Evolutionary conservation across 2,113 vertebrate genomes (phyloP), one percentile per base, ranked within the genome.

Genomic region (Bolborhynchus lineola): DNA sequence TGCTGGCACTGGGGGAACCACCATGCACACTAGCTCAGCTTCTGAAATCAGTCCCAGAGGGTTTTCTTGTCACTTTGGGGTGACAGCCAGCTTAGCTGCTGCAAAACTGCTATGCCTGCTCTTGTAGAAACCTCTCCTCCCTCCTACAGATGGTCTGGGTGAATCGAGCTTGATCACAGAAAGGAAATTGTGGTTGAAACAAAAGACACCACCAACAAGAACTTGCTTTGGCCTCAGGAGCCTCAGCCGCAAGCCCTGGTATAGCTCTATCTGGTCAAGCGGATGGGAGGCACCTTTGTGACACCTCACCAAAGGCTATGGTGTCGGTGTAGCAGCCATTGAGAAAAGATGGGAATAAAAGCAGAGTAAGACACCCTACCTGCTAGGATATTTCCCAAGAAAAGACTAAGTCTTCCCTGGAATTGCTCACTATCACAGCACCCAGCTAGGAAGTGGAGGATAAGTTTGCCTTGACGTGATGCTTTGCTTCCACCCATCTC

Each of bases 221-320:
- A 29, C 13, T 29, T 52, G 59, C 28, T 77, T 52, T 28, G 19
- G 26, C 31, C n/a, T 19, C 55, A 49, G 50, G 17, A 80, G 25
- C 2, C 0, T 15, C 1, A 10, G 41, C 29, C 25, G 0, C 5
- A 2, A 86, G 46, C 20, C 18, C 41, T n/a, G 39, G 11, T n/a
- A 18, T 16, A 1, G 1, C 50, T 67, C 86, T 63, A 11, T 53
- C 72, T 0, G 0, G 26, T 42, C 4, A 5, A 16, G 63, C 0
- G 0, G 16, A 6, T 15, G 25, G 11, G n/a, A 71, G 19, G 52
- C 75, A 65, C 42, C 26, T 64, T 39, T 46, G 46, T 44, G 82
- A 55, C 41, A 82, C 83, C 18, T 11, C 0, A 0, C 20, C 29
- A 47, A 28, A 16, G 52, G 21, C 31, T 37, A 28, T 4, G 1